Evolutionary conservation across 2,888 invertebrate species (phyloP), one percentile per base, ranked within the genome.

Genomic region (Brachypterus glaber): DNA sequence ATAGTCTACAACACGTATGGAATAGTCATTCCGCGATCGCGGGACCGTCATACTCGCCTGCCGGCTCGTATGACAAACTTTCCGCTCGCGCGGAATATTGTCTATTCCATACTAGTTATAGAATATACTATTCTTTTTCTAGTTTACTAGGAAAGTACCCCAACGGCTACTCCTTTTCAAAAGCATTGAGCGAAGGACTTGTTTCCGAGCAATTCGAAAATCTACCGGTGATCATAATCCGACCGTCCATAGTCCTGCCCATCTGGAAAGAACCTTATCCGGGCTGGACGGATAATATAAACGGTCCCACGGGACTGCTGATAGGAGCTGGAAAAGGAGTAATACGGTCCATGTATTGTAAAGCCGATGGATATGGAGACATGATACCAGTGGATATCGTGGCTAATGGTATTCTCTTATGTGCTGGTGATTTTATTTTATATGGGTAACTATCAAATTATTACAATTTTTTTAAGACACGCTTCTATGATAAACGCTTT

Each of bases 91-190:
- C n/a, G n/a, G n/a, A n/a, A n/a, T n/a, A n/a, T n/a, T n/a, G n/a
- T n/a, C n/a, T n/a, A n/a, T n/a, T n/a, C n/a, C n/a, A n/a, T n/a
- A n/a, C n/a, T n/a, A n/a, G n/a, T n/a, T n/a, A n/a, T n/a, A n/a
- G n/a, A n/a, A n/a, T n/a, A n/a, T n/a, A n/a, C n/a, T 31, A 25
- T 49, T 43, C 46, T 36, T 35, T 33, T 62, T 65, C 9, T 60
- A 80, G 79, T 50, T 70, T 88, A 41, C 63, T 82, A 55, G 81
- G 84, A 26, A 74, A 78, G 46, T 73, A 86, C 38, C 93, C 93
- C 0, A 93, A 93, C 62, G 89, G 91, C 0, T 95, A 95, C 59
- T 89, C 93, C 0, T 92, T 85, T 59, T 93, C 95, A 0, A 96
- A 96, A 67, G 86, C 91, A 0, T 64, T 96, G 9, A 86, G 89